phyloP scores from a whole-genome alignment of 2,113 vertebrate species.

The Pollimyrus isidori region DNA sequence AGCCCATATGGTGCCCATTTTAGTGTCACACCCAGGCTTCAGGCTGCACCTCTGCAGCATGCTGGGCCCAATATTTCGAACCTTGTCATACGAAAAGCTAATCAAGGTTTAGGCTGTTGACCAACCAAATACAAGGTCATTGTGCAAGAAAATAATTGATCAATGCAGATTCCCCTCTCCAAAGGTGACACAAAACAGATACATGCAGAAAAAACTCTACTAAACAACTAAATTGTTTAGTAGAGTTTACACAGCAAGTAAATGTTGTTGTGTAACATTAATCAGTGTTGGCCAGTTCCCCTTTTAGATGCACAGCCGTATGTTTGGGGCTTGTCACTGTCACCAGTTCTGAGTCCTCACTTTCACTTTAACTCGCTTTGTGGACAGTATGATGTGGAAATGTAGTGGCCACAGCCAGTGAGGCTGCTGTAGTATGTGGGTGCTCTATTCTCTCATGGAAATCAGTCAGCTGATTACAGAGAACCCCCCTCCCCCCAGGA shows the following conservation, averaged over 20 bases:
- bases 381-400: neutral
- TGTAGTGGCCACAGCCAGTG: neutral
- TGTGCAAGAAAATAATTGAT: neutral
- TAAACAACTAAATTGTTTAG: no score
- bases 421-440: neutral
- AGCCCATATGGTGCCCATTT: neutral
- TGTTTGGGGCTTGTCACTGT: neutral
- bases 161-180: neutral
- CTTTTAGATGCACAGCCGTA: neutral
- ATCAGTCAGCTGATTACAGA: conserved; percentile 29
- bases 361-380: neutral
- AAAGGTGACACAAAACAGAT: neutral
- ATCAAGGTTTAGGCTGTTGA: neutral
- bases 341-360: neutral
- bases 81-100: neutral
- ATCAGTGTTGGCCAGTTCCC: neutral
- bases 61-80: neutral
- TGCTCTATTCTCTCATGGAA: neutral
- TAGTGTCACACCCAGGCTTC: neutral
- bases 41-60: neutral
- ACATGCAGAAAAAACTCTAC: neutral
- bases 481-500: conserved; percentile 23
- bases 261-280: neutral
- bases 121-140: neutral
- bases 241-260: no score